Conservation (phyloP, 2,888 invertebrate species). For the Euproctis similis region DNA sequence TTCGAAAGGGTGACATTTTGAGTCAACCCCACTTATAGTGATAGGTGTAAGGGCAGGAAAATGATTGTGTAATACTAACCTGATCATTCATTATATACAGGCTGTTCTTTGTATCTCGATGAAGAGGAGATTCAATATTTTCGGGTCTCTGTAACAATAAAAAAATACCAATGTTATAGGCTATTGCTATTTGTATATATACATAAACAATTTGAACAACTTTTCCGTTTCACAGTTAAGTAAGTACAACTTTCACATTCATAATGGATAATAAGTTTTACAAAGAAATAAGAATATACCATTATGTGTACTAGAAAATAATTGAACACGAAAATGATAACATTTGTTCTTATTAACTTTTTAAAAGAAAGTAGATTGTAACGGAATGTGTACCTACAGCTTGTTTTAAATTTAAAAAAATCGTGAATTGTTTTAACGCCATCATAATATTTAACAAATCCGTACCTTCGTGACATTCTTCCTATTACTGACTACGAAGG, state of each 20-base stretch:
- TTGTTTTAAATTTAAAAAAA: neutral
- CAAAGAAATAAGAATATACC: conserved; percentile 4
- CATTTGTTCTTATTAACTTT: neutral
- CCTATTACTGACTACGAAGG: too few species aligned
- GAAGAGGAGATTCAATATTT: conserved; percentile 82
- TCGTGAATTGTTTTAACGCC: too few species aligned
- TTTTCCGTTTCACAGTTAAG: conserved; percentile 7
- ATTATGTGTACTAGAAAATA: conserved; percentile 1
- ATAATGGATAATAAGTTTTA: conserved; percentile 5
- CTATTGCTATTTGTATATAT: neutral
- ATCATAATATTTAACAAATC: too few species aligned
- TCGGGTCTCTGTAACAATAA: conserved; percentile 83
- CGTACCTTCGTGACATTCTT: too few species aligned
- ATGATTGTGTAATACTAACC: conserved; percentile 54
- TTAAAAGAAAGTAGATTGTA: neutral
- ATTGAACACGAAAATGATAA: neutral
- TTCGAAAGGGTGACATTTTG: too few species aligned
- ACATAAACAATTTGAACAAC: conserved; percentile 5
- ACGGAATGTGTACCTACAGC: neutral
- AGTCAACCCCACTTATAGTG: too few species aligned
- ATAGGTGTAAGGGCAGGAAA: too few species aligned
- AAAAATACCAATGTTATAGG: conserved; percentile 13
- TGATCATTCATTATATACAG: conserved; percentile 87
- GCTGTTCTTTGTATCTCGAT: conserved; percentile 79
- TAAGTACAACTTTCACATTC: conserved; percentile 11